Base-by-base conservation (phyloP, 2,888 invertebrate genomes). In the Thymelicus lineola region DNA sequence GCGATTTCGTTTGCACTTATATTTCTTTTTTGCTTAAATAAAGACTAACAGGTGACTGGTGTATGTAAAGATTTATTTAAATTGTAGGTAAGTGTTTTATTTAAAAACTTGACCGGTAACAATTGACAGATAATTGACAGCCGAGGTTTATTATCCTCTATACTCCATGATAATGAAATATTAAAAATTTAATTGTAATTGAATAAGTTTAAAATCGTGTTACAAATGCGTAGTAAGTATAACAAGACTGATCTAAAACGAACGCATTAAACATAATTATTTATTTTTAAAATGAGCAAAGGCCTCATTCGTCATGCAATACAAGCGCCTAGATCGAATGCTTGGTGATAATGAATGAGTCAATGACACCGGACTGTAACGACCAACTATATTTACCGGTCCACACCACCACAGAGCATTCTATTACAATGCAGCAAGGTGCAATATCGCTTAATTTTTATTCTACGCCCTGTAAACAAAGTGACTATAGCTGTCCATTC, bases 331-430 rank as follows among this genome's bases (percentile, higher is more conserved):
- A 75, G 75, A 74, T 72, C 75, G 73, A 76, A 80, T 79, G 75
- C 71, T 74, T 84, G 84, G 85, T 83, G 81, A 83, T 87, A 87
- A 84, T 87, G 80, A 81, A 81, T 81, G 81, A 88, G 87, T 86
- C 86, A 89, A 85, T 83, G 88, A 86, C 87, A 88, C 83, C 74
- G 74, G 75, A 79, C 79, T 76, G 81, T 82, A 79, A 78, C 79
- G 74, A 74, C 73, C 72, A 73, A 74, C 73, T 75, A 69, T 62
- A 71, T 72, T 71, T 76, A 60, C 63, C 55, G 38, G 15, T 53
- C 35, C 38, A 65, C 62, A 46, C 20, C 38, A 46, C 15, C 60
- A 59, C 64, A 20, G 35, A n/a, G 38, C 46, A 71, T 63, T 17
- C 20, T 83, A 78, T 74, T 20, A 17, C 70, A 9, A 48, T 1